phyloP scores from a whole-genome alignment of 2,797 vertebrate species.

The Gymnoscopelus braueri region DNA sequence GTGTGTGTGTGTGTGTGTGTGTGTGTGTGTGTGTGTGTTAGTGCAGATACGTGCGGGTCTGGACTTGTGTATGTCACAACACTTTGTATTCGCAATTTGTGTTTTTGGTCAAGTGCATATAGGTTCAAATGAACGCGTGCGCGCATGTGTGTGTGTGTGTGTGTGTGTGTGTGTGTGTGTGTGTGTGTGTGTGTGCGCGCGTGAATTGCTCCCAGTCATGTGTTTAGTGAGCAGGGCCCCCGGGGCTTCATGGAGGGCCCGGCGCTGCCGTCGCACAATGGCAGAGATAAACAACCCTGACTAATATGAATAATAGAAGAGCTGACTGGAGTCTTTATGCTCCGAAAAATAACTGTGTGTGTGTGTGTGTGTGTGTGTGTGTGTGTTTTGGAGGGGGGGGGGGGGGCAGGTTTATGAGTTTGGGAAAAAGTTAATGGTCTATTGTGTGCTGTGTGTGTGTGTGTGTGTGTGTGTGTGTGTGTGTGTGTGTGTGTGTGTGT shows the following conservation, averaged over 20 bases:
- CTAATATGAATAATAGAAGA: slow-evolving; percentile 76
- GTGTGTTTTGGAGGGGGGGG: background rate
- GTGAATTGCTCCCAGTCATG: slow-evolving; percentile 57
- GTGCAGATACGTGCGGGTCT: slow-evolving; percentile 17
- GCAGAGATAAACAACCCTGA: slow-evolving; percentile 62
- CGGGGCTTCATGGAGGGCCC: slow-evolving; percentile 53
- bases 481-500: background rate
- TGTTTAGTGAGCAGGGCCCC: slow-evolving; percentile 63
- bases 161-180: slow-evolving; percentile 8
- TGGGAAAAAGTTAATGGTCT: slow-evolving; percentile 24
- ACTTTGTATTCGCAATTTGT: too few species aligned
- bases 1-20: slow-evolving; percentile 25
- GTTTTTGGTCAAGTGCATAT: too few species aligned
- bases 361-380: slow-evolving; percentile 26
- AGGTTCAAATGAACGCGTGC: too few species aligned
- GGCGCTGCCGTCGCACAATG: slow-evolving; percentile 52
- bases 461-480: too few species aligned
- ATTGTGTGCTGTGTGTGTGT: background rate
- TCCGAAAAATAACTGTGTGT: slow-evolving; percentile 40
- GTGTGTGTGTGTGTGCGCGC: background rate
- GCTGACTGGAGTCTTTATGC: slow-evolving; percentile 51
- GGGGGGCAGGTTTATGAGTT: slow-evolving; percentile 16
- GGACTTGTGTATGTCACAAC: background rate
- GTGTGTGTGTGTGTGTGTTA: slow-evolving; percentile 11
- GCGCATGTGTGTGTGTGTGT: slow-evolving; percentile 1